Conservation (phyloP, 2,888 invertebrate genomes). For the Nymphalis urticae region DNA sequence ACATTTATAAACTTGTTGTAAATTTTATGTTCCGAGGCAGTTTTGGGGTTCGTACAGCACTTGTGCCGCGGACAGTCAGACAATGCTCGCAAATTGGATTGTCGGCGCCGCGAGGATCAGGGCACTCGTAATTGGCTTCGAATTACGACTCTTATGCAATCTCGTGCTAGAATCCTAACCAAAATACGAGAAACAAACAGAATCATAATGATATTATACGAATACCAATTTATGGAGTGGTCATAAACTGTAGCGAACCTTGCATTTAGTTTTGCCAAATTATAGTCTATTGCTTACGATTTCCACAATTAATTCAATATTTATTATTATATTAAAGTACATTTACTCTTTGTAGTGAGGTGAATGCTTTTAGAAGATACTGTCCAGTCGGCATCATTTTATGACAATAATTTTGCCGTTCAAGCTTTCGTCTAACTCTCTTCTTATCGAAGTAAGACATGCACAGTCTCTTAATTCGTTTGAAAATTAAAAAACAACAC, state of each 20-base stretch:
- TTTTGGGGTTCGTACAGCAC: constrained; percentile 27
- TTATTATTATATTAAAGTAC: too few relatives aligned
- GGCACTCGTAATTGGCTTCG: constrained; percentile 64
- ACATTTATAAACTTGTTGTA: neutral
- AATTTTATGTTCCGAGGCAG: constrained; percentile 11
- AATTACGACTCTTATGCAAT: constrained; percentile 49
- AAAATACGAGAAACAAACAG: constrained; percentile 25
- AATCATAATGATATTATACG: constrained; percentile 20
- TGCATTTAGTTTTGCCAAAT: too few relatives aligned
- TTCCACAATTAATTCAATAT: too few relatives aligned
- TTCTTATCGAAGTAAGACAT: too few relatives aligned
- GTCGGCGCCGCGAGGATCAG: constrained; percentile 58
- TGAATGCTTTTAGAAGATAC: too few relatives aligned
- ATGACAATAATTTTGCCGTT: too few relatives aligned
- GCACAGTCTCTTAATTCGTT: too few relatives aligned
- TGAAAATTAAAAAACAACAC: too few relatives aligned
- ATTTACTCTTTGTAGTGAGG: too few relatives aligned
- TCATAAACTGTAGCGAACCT: neutral
- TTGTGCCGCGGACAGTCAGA: constrained; percentile 53
- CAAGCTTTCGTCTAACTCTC: too few relatives aligned
- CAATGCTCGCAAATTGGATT: constrained; percentile 77
- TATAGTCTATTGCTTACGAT: too few relatives aligned
- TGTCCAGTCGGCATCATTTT: too few relatives aligned
- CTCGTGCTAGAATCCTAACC: constrained; percentile 26
- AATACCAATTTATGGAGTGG: neutral